phyloP scores from a whole-genome alignment of 2,888 invertebrate genomes.

The Meghimatium bilineatum region DNA sequence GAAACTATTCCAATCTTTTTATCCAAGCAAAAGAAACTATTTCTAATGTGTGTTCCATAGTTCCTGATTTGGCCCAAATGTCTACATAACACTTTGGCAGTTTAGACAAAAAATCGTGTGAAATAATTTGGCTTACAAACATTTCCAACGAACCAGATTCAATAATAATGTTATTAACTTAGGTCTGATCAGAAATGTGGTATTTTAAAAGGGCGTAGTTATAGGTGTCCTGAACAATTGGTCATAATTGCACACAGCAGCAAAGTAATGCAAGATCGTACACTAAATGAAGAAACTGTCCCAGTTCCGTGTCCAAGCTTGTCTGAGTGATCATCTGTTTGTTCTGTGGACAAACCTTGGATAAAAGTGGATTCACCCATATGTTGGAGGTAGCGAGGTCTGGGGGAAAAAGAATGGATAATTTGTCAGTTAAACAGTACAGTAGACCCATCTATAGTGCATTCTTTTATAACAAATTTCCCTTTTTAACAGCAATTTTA shows the following conservation, averaged over 20 bases:
- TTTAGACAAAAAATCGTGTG: neutral
- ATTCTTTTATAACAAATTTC: too few species aligned
- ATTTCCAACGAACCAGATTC: neutral
- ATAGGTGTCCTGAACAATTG: neutral
- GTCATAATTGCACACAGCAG: conserved; percentile 24
- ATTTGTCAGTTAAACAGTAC: too few species aligned
- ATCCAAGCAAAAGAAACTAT: too few species aligned
- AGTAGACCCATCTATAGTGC: too few species aligned
- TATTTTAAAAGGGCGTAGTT: neutral
- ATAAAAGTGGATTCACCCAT: conserved; percentile 36
- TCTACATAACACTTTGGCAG: neutral
- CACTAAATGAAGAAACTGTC: neutral
- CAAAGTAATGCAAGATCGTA: neutral
- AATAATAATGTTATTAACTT: neutral
- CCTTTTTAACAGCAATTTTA: too few species aligned
- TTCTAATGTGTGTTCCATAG: too few species aligned
- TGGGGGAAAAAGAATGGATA: neutral
- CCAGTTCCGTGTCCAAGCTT: neutral
- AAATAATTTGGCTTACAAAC: neutral
- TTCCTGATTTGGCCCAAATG: too few species aligned
- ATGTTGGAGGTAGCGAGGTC: conserved; percentile 31
- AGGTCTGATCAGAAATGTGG: neutral
- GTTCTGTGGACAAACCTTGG: conserved; percentile 26
- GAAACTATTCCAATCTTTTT: too few species aligned
- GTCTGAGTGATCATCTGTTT: conserved; percentile 2